phyloP scores from a whole-genome alignment of 2,113 vertebrate species.

The Meriones unguiculatus region DNA sequence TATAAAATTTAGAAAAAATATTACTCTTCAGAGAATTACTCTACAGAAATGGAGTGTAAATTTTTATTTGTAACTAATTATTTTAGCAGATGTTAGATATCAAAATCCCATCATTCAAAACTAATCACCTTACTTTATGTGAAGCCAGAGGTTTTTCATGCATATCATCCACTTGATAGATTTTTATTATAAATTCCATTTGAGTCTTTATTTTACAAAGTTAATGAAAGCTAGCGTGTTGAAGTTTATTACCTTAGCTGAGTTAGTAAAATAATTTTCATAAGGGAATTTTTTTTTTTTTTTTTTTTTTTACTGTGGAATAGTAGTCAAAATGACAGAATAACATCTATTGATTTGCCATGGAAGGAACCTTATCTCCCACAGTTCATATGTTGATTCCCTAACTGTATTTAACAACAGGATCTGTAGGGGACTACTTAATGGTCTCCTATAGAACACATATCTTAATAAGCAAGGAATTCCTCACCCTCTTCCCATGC shows the following conservation, averaged over 20 bases:
- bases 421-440: neutral
- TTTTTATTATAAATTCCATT: neutral
- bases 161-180: neutral
- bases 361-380: neutral
- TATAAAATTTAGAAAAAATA: constrained; percentile 18
- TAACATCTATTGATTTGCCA: neutral
- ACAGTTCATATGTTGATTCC: neutral
- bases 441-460: neutral
- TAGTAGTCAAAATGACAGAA: neutral
- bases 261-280: neutral
- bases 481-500: neutral
- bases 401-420: neutral
- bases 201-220: neutral
- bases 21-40: neutral
- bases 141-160: neutral
- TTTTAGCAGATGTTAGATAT: constrained; percentile 1
- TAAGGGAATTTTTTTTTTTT: neutral
- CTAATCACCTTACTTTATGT: neutral
- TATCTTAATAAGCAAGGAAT: neutral
- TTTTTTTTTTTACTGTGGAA: neutral
- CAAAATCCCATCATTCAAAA: neutral
- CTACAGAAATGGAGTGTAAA: neutral
- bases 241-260: neutral
- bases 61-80: constrained; percentile 30
- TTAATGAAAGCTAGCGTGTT: neutral